Base-by-base conservation (phyloP, 1,140 invertebrate genomes). In the Rhynchophorus ferrugineus region DNA sequence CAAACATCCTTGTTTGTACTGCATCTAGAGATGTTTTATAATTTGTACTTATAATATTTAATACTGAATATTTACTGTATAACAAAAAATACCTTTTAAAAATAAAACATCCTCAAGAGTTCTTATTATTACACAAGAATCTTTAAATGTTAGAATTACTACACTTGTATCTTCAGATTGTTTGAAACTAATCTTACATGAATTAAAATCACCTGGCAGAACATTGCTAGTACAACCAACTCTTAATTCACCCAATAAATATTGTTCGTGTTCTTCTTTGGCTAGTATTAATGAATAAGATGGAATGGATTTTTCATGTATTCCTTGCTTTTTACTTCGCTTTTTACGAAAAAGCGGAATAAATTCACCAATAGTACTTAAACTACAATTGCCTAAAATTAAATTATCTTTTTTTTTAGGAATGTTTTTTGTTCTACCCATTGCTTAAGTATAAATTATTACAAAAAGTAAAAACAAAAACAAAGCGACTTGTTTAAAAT, bases 1-100 rank as follows among this genome's bases (percentile, higher is more conserved):
- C 34, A 44, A 43, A 50, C 19, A 50, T 24, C 36, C 42, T 50
- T 20, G 49, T 21, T 35, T 44, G 39, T 2, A 50, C 29, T 13
- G 42, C 33, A 50, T 44, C 49, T 50, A 18, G 18, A 49, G 41
- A 1, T 34, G 19, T 18, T 19, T 8, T n/a, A n/a, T 19, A 41
- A 20, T 5, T 17, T 17, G 18, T 3, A 14, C 9, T 41, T 41
- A 2, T 1, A 7, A 41, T 41, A 17, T 19, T 41, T 42, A 29
- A 11, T 29, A n/a, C n/a, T n/a, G n/a, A n/a, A n/a, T n/a, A n/a
- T n/a, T n/a, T n/a, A n/a, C n/a, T 11, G 11, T 5, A 29, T 29
- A 29, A 29, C 24, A 11, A 29, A 29, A 6, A 29, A 41, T 44
- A 44, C 43, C 43, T 44, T 44, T 44, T 9, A 44, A 5, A 34